phyloP scores from a whole-genome alignment of 2,113 vertebrate species.

The Calonectris borealis region DNA sequence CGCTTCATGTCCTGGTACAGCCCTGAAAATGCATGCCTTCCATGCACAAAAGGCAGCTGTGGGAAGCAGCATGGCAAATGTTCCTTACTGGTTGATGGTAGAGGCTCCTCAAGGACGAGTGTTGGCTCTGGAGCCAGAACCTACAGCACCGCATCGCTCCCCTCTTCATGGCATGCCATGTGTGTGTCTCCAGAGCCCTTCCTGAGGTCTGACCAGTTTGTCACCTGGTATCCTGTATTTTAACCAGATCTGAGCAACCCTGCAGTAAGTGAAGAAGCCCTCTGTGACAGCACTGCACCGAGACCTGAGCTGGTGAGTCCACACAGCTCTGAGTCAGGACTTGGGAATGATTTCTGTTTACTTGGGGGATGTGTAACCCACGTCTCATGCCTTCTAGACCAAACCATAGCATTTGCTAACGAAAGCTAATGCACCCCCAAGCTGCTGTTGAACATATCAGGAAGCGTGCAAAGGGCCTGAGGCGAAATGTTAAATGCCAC shows the following conservation, averaged over 20 bases:
- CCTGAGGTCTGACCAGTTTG: not conserved
- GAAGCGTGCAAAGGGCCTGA: not conserved
- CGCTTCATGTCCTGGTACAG: not conserved
- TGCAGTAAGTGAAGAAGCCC: not conserved
- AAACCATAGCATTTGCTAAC: not conserved
- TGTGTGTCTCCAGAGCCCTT: not conserved
- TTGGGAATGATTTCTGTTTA: not conserved
- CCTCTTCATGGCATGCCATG: not conserved
- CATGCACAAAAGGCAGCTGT: not conserved
- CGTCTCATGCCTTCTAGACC: not conserved
- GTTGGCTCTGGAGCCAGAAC: not conserved
- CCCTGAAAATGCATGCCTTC: not conserved
- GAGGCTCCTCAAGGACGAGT: not conserved
- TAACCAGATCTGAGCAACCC: not conserved
- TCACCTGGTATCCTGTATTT: not conserved
- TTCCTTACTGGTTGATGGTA: not conserved
- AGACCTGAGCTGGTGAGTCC: not conserved
- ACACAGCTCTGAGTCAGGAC: not conserved
- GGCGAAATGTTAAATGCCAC: not conserved
- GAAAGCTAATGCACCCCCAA: not conserved
- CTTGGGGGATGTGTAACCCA: not conserved
- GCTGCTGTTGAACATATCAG: not conserved
- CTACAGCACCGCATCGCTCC: not conserved
- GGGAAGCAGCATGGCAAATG: not conserved
- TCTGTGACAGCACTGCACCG: not conserved